phyloP scores from a whole-genome alignment of 1,140 invertebrate species.

The Drosophila tani region DNA sequence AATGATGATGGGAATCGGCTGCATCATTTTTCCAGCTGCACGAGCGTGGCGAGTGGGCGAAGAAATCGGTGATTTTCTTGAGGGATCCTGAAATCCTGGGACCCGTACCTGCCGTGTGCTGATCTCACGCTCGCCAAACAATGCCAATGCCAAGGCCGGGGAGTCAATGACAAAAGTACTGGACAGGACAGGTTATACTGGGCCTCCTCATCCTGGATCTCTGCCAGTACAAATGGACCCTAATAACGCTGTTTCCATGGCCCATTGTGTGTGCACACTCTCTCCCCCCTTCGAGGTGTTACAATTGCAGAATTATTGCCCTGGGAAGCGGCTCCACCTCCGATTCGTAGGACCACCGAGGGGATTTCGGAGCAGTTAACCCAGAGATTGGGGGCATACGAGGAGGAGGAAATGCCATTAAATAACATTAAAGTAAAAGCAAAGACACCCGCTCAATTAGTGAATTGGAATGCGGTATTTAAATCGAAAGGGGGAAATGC shows the following conservation, averaged over 20 bases:
- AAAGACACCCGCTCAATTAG: slow-evolving; percentile 45
- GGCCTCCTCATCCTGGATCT: slow-evolving; percentile 12
- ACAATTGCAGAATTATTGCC: slow-evolving; percentile 83
- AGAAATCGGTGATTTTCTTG: slow-evolving; percentile 16
- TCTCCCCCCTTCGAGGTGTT: slow-evolving; percentile 53
- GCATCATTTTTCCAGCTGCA: slow-evolving; percentile 81
- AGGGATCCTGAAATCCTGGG: slow-evolving; percentile 5
- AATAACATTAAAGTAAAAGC: neutral
- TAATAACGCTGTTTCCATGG: slow-evolving; percentile 62
- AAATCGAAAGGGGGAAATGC: slow-evolving; percentile 11
- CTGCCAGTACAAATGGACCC: slow-evolving; percentile 47
- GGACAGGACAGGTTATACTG: slow-evolving; percentile 39
- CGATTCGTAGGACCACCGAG: slow-evolving; percentile 71
- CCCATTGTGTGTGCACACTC: slow-evolving; percentile 24
- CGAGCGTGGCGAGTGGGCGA: slow-evolving; percentile 77
- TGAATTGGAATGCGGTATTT: slow-evolving; percentile 45
- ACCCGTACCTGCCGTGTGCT: slow-evolving; percentile 76
- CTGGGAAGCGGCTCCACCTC: slow-evolving; percentile 76
- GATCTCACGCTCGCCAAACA: slow-evolving; percentile 79
- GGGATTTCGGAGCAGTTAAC: slow-evolving; percentile 30
- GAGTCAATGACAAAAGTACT: slow-evolving; percentile 70
- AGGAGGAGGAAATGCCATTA: neutral
- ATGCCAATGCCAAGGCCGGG: slow-evolving; percentile 33
- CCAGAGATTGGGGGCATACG: neutral
- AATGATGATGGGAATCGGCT: slow-evolving; percentile 65